phyloP scores from a whole-genome alignment of 2,797 vertebrate genomes.

The Crocidura indochinensis region DNA sequence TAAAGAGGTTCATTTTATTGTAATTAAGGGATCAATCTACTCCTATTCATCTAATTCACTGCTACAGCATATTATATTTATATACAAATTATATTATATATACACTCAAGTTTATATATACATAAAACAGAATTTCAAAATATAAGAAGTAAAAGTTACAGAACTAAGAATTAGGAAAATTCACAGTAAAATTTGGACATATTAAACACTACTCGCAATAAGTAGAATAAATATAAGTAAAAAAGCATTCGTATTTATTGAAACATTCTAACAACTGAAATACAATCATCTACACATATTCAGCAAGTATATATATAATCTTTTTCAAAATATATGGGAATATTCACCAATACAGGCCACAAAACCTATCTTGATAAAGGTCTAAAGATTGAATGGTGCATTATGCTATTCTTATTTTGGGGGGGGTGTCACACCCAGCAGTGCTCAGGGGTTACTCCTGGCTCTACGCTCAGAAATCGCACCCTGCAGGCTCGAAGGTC shows the following conservation, averaged over 20 bases:
- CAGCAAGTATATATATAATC: not conserved
- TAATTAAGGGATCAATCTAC: not conserved
- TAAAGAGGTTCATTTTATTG: not conserved
- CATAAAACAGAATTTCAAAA: too few relatives aligned
- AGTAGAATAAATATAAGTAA: not conserved
- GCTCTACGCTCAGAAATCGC: too few relatives aligned
- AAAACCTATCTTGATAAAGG: not conserved
- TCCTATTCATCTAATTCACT: too few relatives aligned
- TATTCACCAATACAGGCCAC: not conserved
- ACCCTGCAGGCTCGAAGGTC: too few relatives aligned
- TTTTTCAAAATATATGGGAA: slow-evolving; percentile 9
- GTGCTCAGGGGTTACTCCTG: too few relatives aligned
- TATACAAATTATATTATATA: too few relatives aligned
- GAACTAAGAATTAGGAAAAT: not conserved
- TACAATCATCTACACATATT: not conserved
- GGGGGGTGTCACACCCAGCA: too few relatives aligned
- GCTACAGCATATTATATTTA: too few relatives aligned
- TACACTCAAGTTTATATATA: too few relatives aligned
- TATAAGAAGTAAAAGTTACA: slow-evolving; percentile 1
- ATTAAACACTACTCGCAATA: not conserved
- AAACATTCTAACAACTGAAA: not conserved
- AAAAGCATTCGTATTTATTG: not conserved
- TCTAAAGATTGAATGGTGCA: not conserved
- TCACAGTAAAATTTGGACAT: not conserved
- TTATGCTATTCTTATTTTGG: not conserved